Conservation (phyloP, 2,888 invertebrate species). For the Torymus texanus region DNA sequence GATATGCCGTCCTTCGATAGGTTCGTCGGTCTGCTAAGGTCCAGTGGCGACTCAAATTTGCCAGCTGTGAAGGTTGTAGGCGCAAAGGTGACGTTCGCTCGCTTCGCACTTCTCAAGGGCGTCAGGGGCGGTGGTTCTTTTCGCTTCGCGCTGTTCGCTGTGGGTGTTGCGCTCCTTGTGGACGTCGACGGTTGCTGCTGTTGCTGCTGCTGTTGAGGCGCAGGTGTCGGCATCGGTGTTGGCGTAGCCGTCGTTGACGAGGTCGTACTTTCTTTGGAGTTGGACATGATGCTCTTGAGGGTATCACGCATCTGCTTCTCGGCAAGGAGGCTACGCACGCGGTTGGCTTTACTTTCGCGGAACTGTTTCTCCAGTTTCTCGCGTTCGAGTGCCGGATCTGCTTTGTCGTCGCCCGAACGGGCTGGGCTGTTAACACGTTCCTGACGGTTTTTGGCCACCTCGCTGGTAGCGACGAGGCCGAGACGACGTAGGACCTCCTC, state of each 20-base stretch:
- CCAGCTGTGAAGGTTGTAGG: constrained; percentile 52
- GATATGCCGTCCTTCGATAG: constrained; percentile 62
- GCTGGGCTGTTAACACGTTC: constrained; percentile 60
- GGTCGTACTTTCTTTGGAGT: constrained; percentile 40
- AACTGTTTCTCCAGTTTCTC: constrained; percentile 69
- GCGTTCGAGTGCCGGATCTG: constrained; percentile 59
- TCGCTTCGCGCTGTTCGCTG: constrained; percentile 59
- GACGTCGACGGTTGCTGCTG: no score
- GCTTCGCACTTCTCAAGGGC: constrained; percentile 63
- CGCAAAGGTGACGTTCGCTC: constrained; percentile 56
- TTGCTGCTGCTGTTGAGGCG: constrained; percentile 19
- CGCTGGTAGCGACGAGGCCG: constrained; percentile 67
- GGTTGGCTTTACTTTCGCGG: constrained; percentile 69
- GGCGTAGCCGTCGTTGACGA: background rate
- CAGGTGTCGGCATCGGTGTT: background rate
- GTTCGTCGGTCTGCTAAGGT: constrained; percentile 62
- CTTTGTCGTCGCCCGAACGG: constrained; percentile 55
- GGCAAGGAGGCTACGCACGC: constrained; percentile 68
- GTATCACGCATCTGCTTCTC: constrained; percentile 72
- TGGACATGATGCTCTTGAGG: constrained; percentile 64
- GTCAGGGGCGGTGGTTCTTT: constrained; percentile 71
- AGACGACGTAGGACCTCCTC: constrained; percentile 68
- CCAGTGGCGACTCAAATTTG: constrained; percentile 67
- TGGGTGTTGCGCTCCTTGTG: background rate
- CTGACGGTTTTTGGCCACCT: constrained; percentile 59